A percentile compares a stretch with the other conserved stretches of the same genome.
Conservation (phyloP, 2,888 invertebrate genomes). For the Bellardia pandia region DNA sequence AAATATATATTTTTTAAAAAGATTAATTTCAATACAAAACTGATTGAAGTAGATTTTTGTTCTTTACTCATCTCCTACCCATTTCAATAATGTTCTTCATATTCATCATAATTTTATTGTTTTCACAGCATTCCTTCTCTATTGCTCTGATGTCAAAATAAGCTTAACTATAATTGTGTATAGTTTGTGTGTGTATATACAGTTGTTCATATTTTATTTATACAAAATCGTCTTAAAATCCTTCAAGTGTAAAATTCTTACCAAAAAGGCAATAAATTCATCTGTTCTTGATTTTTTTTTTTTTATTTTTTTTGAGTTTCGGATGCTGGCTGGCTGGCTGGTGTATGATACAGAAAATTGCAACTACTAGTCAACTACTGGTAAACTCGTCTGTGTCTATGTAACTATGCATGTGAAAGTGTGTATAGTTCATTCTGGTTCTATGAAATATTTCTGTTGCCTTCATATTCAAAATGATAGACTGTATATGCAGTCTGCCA, state of each 20-base stretch:
- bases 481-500: constrained; percentile 45
- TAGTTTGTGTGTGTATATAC: constrained; percentile 41
- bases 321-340: constrained; percentile 7
- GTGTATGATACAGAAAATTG: constrained; percentile 23
- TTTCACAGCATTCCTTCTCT: neutral
- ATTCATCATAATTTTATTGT: constrained; percentile 61
- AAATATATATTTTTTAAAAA: constrained; percentile 27
- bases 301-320: constrained; percentile 3
- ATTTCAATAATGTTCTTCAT: constrained; percentile 54
- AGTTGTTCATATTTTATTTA: constrained; percentile 65
- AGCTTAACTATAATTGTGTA: constrained; percentile 53
- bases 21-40: constrained; percentile 55
- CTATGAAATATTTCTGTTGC: constrained; percentile 36
- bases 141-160: constrained; percentile 47
- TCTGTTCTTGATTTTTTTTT: constrained; percentile 23
- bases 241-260: constrained; percentile 74
- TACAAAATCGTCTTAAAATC: constrained; percentile 73
- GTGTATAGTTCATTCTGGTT: constrained; percentile 11
- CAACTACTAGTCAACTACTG: neutral
- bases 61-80: constrained; percentile 9
- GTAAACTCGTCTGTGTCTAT: neutral
- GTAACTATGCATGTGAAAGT: neutral
- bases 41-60: constrained; percentile 5
- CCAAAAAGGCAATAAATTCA: constrained; percentile 74
- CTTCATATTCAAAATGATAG: constrained; percentile 44